A percentile compares a stretch with the other conserved stretches of the same genome.
Evolutionary conservation across 1,140 invertebrate species (phyloP).

Genomic region (Achatina immaculata): DNA sequence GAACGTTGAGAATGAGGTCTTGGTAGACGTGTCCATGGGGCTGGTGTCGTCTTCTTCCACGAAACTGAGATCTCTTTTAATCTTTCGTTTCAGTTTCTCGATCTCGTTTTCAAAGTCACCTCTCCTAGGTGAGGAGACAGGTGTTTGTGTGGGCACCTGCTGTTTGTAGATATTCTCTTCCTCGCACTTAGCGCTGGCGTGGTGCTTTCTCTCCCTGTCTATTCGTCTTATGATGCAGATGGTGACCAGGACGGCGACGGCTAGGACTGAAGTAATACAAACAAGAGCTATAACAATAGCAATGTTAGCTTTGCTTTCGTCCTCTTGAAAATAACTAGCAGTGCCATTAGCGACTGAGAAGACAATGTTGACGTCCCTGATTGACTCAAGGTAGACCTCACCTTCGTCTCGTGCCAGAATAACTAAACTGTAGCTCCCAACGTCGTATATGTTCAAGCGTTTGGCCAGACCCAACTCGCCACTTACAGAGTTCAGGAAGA

Average conservation of each 20-base stretch:
- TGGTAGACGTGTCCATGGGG: conserved; percentile 47
- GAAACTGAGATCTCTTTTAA: conserved; percentile 64
- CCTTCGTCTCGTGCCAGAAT: conserved; percentile 57
- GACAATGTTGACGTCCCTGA: conserved; percentile 51
- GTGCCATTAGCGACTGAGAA: conserved; percentile 56
- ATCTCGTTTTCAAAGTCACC: conserved; percentile 52
- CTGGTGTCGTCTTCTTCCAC: conserved; percentile 53
- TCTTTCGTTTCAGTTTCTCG: conserved; percentile 55
- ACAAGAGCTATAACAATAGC: conserved; percentile 60
- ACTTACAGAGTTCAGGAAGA: conserved; percentile 54
- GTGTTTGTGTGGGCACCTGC: conserved; percentile 1
- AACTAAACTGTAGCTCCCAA: conserved; percentile 52
- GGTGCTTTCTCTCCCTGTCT: conserved; percentile 55
- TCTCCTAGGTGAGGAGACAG: background rate
- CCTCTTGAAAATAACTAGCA: background rate
- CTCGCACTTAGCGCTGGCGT: conserved; percentile 49
- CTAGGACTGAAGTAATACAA: conserved; percentile 58
- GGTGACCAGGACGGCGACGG: conserved; percentile 57
- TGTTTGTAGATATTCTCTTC: conserved; percentile 52
- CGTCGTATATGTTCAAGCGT: conserved; percentile 51
- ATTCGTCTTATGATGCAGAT: conserved; percentile 60
- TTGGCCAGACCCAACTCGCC: conserved; percentile 55
- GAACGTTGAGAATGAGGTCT: conserved; percentile 55
- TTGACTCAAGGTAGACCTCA: conserved; percentile 42
- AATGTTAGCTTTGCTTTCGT: conserved; percentile 53